Conservation (phyloP, 2,888 invertebrate species). For the Pimpla rufipes region DNA sequence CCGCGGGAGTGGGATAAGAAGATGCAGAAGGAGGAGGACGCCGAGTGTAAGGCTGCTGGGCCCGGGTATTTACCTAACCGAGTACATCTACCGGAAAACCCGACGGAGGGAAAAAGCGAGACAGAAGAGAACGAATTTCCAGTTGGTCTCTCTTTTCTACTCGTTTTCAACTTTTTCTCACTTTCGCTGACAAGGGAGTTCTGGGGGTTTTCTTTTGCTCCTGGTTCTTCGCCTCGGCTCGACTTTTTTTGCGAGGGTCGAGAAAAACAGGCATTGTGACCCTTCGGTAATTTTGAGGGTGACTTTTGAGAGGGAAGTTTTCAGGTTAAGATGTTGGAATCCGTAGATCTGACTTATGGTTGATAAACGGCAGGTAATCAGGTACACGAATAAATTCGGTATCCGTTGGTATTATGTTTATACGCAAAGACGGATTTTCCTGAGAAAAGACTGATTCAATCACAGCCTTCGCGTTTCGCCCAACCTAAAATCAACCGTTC, state of each 20-base stretch:
- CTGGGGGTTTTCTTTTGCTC: background rate
- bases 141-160: conserved; percentile 2
- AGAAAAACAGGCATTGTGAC: conserved; percentile 59
- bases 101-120: background rate
- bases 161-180: background rate
- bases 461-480: too few relatives aligned
- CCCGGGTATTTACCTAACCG: conserved; percentile 65
- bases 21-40: conserved; percentile 54
- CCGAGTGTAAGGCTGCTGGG: conserved; percentile 47
- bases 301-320: too few relatives aligned
- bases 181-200: too few relatives aligned
- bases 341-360: too few relatives aligned
- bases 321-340: too few relatives aligned
- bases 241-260: conserved; percentile 53
- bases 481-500: too few relatives aligned
- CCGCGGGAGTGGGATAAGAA: conserved; percentile 31
- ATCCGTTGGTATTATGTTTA: too few relatives aligned
- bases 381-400: too few relatives aligned
- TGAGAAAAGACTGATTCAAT: too few relatives aligned
- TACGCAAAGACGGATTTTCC: too few relatives aligned
- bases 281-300: too few relatives aligned
- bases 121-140: background rate
- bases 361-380: too few relatives aligned
- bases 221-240: conserved; percentile 18
- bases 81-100: conserved; percentile 65